Evolutionary conservation across 2,113 vertebrate genomes (phyloP), one percentile per base, ranked within the genome.

Genomic region (Zosterops pallidus): DNA sequence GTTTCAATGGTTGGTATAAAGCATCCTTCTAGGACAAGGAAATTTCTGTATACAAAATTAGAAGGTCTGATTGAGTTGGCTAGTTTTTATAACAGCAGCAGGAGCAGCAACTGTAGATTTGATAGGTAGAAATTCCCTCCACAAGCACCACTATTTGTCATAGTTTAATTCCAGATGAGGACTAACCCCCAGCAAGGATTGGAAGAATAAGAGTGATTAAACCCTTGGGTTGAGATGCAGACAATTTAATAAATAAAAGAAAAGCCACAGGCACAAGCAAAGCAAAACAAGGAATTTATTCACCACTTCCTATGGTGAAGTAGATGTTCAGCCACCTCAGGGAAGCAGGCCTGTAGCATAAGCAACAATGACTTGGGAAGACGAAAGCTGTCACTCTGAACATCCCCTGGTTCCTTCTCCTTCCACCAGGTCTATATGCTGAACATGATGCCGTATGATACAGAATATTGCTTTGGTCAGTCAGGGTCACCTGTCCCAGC

Each of bases 1-100:
- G 7, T 92, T 96, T 96, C 75, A 80, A 50, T 22, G 9, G 50
- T 23, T 89, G 44, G 44, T 93, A 92, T 81, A 78, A 96, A 96
- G 46, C 63, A 93, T 89, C 41, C 49, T 92, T 85, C n/a, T 63
- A 69, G 50, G 50, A 53, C 56, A 94, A 92, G 69, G 67, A 85
- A 94, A 75, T 81, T 59, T 69, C 24, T 7, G 5, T 92, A 64
- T 93, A 76, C 53, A 57, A 75, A 80, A 87, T 80, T 13, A 91
- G 68, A 94, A 69, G n/a, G 44, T 82, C n/a, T 77, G 1, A 3
- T 49, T 55, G 78, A 92, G 50, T 26, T 82, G 28, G 69, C 37
- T 83, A 20, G 67, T 92, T 88, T 85, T 75, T 71, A 67, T 91
- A 94, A 77, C 41, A 83, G 84, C 62, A 95, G 86, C 75, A 89